Conservation (phyloP, 2,113 vertebrate species). For the Clarias batrachus region DNA sequence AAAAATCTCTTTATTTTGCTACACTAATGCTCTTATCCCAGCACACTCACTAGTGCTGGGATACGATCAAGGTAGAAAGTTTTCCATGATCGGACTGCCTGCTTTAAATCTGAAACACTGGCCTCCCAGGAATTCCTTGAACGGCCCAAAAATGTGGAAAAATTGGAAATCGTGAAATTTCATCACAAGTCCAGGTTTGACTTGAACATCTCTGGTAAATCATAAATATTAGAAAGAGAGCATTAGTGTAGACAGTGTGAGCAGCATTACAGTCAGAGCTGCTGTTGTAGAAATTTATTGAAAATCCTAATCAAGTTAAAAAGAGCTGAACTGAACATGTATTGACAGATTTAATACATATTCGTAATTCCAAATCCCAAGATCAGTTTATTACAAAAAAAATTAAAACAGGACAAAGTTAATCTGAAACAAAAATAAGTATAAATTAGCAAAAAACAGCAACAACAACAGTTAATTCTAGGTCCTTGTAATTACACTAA, state of each 20-base stretch:
- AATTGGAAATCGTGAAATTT: too few species aligned
- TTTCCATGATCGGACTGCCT: too few species aligned
- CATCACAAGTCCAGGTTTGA: too few species aligned
- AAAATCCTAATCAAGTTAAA: neutral
- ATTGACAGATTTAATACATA: neutral
- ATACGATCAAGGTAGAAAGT: too few species aligned
- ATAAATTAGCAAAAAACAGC: neutral
- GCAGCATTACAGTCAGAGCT: neutral
- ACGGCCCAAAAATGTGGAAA: too few species aligned
- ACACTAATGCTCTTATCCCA: too few species aligned
- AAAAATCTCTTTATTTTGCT: too few species aligned
- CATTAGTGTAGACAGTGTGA: neutral
- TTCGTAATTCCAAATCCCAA: neutral
- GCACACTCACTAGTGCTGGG: too few species aligned
- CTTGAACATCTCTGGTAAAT: neutral
- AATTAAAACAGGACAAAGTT: neutral
- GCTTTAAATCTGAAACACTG: too few species aligned
- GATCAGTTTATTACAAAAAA: neutral
- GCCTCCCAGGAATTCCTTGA: too few species aligned
- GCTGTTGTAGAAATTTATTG: neutral
- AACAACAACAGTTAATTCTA: neutral
- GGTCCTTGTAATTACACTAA: neutral
- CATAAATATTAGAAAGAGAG: neutral
- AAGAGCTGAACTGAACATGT: neutral
- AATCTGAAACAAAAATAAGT: neutral